Evolutionary conservation across 2,797 vertebrate species (phyloP).

Genomic region (Acropternis orthonyx): DNA sequence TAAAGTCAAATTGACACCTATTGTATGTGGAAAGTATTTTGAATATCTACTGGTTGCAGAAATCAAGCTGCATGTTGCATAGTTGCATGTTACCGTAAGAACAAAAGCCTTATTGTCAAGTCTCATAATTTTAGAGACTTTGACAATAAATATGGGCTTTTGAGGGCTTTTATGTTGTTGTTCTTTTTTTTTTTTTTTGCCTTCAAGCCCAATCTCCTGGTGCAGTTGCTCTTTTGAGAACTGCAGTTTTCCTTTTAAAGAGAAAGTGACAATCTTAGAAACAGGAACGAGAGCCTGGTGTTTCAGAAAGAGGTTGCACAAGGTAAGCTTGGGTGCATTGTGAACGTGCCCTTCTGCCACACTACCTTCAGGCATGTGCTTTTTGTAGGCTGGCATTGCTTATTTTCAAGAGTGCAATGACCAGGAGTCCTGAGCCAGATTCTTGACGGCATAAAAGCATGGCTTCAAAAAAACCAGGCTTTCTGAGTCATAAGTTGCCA

Average conservation of each 20-base stretch:
- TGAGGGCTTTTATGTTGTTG: neutral
- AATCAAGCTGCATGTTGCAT: slow-evolving; percentile 12
- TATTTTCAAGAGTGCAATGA: neutral
- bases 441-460: accelerated
- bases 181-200: accelerated
- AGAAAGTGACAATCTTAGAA: neutral
- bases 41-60: slow-evolving; percentile 43
- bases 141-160: slow-evolving; percentile 21
- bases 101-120: slow-evolving; percentile 39
- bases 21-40: slow-evolving; percentile 71
- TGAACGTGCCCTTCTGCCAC: neutral
- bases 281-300: accelerated
- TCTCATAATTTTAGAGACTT: slow-evolving; percentile 28
- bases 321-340: neutral
- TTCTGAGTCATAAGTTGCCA: accelerated
- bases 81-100: neutral
- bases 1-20: slow-evolving; percentile 87
- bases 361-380: accelerated
- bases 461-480: neutral
- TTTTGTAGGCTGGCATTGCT: neutral
- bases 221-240: neutral
- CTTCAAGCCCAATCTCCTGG: neutral
- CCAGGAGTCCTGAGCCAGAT: neutral
- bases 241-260: neutral
- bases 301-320: neutral